phyloP scores from a whole-genome alignment of 2,113 vertebrate genomes.

The Calyptomena viridis region DNA sequence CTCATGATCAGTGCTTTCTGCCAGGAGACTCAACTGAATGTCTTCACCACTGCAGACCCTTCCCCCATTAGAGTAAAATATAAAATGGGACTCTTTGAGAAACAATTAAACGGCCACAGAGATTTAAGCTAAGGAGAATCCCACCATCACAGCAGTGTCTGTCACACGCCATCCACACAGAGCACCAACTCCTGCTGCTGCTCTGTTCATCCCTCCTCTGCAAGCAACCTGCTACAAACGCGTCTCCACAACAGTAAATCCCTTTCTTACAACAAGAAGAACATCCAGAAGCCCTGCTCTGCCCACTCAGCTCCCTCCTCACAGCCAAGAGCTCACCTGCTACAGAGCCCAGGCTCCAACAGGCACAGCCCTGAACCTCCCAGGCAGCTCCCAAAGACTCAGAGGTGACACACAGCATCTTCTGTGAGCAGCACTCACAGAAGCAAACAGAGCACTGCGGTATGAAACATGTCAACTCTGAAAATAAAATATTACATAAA shows the following conservation, averaged over 20 bases:
- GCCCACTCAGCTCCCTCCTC: neutral
- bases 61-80: neutral
- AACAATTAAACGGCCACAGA: neutral
- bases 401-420: neutral
- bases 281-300: neutral
- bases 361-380: neutral
- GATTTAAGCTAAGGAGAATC: neutral
- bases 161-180: accelerated
- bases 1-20: neutral
- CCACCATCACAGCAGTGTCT: neutral
- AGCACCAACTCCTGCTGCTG: neutral
- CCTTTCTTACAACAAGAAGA: neutral
- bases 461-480: neutral
- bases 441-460: neutral
- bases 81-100: neutral
- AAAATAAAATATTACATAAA: neutral
- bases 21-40: neutral
- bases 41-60: neutral
- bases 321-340: neutral
- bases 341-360: accelerated
- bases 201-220: neutral
- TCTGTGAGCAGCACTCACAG: neutral
- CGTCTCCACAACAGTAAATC: neutral
- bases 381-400: neutral
- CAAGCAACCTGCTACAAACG: neutral